A percentile compares a stretch with the other conserved stretches of the same genome.
phyloP scores from a whole-genome alignment of 2,113 vertebrate genomes.

The Pomatorhinus ruficollis region DNA sequence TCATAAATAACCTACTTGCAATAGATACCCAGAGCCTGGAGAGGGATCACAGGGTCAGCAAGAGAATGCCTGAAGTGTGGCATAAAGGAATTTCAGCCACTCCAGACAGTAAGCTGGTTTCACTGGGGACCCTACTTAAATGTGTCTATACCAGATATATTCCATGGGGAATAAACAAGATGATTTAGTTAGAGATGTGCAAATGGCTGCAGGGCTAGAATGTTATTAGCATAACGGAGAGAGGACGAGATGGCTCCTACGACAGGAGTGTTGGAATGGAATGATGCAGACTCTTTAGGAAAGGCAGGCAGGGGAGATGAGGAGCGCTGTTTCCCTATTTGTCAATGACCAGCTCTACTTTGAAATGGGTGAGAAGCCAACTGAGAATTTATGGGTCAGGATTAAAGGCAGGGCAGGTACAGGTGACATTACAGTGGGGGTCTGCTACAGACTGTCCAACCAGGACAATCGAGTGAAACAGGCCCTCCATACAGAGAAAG shows the following conservation, averaged over 20 bases:
- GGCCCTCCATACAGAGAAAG: neutral
- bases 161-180: neutral
- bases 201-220: neutral
- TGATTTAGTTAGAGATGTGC: no score
- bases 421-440: no score
- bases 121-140: neutral
- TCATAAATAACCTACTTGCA: neutral
- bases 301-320: neutral
- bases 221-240: rapidly evolving
- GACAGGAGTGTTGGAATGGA: neutral
- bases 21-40: neutral
- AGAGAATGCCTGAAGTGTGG: neutral
- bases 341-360: neutral
- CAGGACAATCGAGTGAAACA: neutral
- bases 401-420: neutral
- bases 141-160: no score
- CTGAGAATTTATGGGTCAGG: neutral
- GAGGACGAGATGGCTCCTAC: no score
- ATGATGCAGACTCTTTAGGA: neutral
- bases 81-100: neutral
- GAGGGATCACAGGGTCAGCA: neutral
- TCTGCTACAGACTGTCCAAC: neutral
- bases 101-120: no score
- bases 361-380: neutral
- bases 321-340: neutral